These are phyloP conservation scores for Dinoponera quadriceps DNA, from an alignment of 1,140 invertebrate genomes.

Conservation along the genomic window DNA sequence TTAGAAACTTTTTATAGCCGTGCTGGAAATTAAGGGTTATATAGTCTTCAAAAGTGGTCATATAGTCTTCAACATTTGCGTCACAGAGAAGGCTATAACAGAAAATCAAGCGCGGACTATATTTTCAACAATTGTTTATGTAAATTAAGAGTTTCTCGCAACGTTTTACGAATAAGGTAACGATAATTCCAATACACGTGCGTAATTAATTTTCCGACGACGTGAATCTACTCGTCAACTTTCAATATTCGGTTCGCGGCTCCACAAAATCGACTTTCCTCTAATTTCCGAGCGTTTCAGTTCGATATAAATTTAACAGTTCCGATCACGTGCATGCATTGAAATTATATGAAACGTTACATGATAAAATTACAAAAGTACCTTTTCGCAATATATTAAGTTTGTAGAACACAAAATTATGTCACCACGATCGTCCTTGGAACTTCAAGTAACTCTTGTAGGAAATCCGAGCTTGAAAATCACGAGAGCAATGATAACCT, in stretches of 20 bases:
- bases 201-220: too few species aligned
- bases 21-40: too few species aligned
- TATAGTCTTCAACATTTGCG: background rate
- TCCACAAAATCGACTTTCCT: background rate
- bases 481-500: slow-evolving; percentile 53
- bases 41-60: background rate
- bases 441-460: slow-evolving; percentile 65
- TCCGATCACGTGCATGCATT: background rate
- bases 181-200: too few species aligned
- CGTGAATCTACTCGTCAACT: too few species aligned
- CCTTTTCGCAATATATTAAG: background rate
- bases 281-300: slow-evolving; percentile 4
- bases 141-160: background rate
- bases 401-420: background rate
- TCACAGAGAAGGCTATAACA: too few species aligned
- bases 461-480: slow-evolving; percentile 69
- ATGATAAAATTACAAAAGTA: background rate
- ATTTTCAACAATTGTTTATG: background rate
- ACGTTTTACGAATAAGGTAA: too few species aligned
- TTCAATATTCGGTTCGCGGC: background rate
- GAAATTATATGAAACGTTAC: background rate
- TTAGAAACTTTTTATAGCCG: slow-evolving; percentile 18
- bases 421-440: slow-evolving; percentile 30
- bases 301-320: slow-evolving; percentile 14
- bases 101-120: background rate